These are phyloP conservation scores for Malurus elegans DNA, from an alignment of 2,113 vertebrate species.

Conservation along the genomic window DNA sequence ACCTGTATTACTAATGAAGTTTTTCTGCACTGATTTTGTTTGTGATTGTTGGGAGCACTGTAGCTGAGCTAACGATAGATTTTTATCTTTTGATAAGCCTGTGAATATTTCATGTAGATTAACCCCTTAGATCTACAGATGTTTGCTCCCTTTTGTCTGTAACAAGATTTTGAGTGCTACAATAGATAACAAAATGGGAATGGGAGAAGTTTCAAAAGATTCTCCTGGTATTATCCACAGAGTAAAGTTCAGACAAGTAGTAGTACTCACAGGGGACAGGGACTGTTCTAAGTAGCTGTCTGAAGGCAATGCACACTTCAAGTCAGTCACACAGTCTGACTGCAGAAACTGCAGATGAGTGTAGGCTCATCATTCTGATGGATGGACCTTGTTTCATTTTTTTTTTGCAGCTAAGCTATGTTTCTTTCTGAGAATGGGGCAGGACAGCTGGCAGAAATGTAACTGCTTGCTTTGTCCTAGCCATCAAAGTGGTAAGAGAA, in stretches of 20 bases:
- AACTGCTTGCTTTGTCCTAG: background rate
- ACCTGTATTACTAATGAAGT: background rate
- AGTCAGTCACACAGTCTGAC: background rate
- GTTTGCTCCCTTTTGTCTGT: background rate
- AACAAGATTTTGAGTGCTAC: background rate
- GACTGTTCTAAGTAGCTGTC: background rate
- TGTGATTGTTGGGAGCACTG: background rate
- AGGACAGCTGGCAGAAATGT: background rate
- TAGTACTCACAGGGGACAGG: background rate
- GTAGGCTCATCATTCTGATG: background rate
- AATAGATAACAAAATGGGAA: background rate
- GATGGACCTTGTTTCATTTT: background rate
- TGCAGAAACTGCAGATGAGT: background rate
- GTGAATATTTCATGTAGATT: background rate
- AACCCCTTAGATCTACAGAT: background rate
- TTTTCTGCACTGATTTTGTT: background rate
- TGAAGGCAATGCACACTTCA: background rate
- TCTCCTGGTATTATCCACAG: background rate
- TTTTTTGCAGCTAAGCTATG: background rate
- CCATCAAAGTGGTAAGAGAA: background rate
- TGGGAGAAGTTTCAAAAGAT: background rate
- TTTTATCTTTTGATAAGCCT: background rate
- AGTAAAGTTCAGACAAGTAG: background rate
- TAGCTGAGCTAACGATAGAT: background rate
- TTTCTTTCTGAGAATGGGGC: background rate